These are phyloP conservation scores for Sphaeridia pumilis DNA, from an alignment of 2,888 invertebrate species.

Conservation along the genomic window DNA sequence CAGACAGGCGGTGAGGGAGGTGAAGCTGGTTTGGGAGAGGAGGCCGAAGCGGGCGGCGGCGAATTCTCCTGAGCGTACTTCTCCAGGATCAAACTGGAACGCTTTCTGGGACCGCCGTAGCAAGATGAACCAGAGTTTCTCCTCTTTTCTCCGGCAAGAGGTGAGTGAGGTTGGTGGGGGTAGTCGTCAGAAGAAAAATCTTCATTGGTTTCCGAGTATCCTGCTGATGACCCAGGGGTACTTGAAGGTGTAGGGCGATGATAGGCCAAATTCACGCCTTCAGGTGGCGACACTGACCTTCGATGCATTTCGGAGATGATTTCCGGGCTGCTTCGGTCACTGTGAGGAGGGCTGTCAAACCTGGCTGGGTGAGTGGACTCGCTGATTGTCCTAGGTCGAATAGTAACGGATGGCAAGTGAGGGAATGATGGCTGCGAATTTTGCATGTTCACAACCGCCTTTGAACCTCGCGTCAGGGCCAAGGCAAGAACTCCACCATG, in stretches of 20 bases:
- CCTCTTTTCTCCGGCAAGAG: not conserved
- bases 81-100: constrained; percentile 36
- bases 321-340: constrained; percentile 31
- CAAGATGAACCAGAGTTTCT: not conserved
- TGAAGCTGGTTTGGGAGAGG: constrained; percentile 4
- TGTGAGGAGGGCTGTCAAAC: constrained; percentile 18
- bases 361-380: constrained; percentile 13
- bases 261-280: constrained; percentile 16
- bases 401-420: not conserved
- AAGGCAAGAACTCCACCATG: constrained; percentile 35
- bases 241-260: constrained; percentile 30
- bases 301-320: constrained; percentile 26
- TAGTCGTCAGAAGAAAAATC: constrained; percentile 21
- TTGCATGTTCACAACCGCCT: constrained; percentile 25
- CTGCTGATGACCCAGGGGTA: constrained; percentile 31
- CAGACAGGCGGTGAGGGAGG: constrained; percentile 17
- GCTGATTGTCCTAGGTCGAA: not conserved
- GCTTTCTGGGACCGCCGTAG: constrained; percentile 30
- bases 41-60: constrained; percentile 16
- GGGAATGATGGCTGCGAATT: not conserved
- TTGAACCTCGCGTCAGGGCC: constrained; percentile 34
- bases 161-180: constrained; percentile 11
- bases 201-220: constrained; percentile 24
- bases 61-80: constrained; percentile 36
- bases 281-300: constrained; percentile 28